Conservation (phyloP, 2,888 invertebrate genomes). For the Diarsia rubi region DNA sequence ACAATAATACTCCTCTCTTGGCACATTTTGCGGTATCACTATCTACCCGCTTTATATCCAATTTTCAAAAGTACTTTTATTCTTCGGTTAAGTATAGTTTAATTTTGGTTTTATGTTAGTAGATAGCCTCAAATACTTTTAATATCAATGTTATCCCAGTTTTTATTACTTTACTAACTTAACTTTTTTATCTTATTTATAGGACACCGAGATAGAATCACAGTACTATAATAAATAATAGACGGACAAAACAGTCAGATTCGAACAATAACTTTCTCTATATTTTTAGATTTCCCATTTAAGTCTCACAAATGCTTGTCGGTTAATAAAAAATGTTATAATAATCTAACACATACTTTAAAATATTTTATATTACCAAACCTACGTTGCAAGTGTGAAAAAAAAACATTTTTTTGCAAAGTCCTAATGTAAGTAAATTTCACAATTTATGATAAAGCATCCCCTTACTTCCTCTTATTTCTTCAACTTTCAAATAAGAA, state of each 20-base stretch:
- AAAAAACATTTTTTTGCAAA: slow-evolving; percentile 1
- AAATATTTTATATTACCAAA: slow-evolving; percentile 10
- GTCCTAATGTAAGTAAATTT: slow-evolving; percentile 7
- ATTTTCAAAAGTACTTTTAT: slow-evolving; percentile 52
- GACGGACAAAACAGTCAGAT: neutral
- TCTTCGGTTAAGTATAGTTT: slow-evolving; percentile 25
- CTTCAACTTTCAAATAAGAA: slow-evolving; percentile 9
- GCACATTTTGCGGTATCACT: slow-evolving; percentile 59
- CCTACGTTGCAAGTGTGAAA: neutral
- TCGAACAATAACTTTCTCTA: neutral
- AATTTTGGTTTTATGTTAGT: slow-evolving; percentile 20
- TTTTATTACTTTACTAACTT: slow-evolving; percentile 22
- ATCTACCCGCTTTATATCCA: slow-evolving; percentile 45
- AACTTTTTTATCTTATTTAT: slow-evolving; percentile 19
- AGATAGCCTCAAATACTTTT: slow-evolving; percentile 32
- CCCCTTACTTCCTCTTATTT: neutral
- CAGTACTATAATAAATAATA: slow-evolving; percentile 6
- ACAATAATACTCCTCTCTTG: slow-evolving; percentile 71
- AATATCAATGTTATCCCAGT: slow-evolving; percentile 15
- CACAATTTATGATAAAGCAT: slow-evolving; percentile 10
- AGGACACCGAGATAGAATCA: neutral
- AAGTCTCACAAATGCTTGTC: neutral
- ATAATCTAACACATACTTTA: neutral
- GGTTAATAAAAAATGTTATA: neutral
- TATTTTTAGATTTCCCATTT: slow-evolving; percentile 3